A percentile compares a stretch with the other conserved stretches of the same genome.
phyloP scores from a whole-genome alignment of 2,797 vertebrate species.

The Salmo trutta region DNA sequence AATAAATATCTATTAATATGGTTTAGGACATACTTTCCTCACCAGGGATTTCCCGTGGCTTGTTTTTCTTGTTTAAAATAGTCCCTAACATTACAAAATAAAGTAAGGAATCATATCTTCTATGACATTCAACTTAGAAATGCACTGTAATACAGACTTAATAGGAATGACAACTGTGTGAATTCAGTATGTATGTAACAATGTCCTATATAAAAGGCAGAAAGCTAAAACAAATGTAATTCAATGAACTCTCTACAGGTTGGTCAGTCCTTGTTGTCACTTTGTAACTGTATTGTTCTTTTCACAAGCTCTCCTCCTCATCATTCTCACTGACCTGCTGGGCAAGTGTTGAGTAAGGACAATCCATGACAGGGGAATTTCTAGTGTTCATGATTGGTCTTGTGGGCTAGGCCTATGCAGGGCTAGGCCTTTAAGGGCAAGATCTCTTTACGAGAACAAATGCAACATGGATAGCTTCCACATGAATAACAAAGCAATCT shows the following conservation, averaged over 20 bases:
- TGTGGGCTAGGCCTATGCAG: not conserved
- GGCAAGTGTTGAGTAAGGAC: constrained; percentile 1
- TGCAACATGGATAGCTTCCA: not conserved
- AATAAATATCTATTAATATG: constrained; percentile 46
- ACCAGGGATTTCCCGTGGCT: constrained; percentile 33
- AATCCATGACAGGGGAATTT: constrained; percentile 9
- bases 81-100: constrained; percentile 2
- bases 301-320: constrained; percentile 1
- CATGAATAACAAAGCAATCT: constrained; percentile 10
- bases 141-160: constrained; percentile 14
- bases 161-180: not conserved
- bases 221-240: not conserved
- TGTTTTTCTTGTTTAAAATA: constrained; percentile 37
- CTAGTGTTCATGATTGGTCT: constrained; percentile 12
- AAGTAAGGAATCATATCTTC: not conserved
- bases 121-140: constrained; percentile 1
- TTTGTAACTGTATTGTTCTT: not conserved
- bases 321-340: constrained; percentile 2
- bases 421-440: not conserved
- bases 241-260: not conserved
- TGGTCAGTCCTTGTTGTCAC: not conserved
- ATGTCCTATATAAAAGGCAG: constrained; percentile 5
- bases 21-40: constrained; percentile 22
- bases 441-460: not conserved
- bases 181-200: constrained; percentile 4